phyloP scores from a whole-genome alignment of 2,888 invertebrate genomes.

The Patella pellucida region DNA sequence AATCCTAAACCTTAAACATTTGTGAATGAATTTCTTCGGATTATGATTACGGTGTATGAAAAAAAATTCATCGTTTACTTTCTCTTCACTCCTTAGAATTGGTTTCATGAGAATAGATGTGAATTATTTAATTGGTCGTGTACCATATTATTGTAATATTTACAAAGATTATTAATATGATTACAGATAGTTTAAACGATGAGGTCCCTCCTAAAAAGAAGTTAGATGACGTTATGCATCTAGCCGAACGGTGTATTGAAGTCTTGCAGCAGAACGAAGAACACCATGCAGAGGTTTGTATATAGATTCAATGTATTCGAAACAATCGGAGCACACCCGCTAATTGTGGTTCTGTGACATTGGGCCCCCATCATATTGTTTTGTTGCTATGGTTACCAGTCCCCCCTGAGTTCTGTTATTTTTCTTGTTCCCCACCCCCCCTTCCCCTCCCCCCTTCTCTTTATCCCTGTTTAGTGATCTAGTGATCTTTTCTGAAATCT shows the following conservation, averaged over 20 bases:
- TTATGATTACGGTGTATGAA: too few species aligned
- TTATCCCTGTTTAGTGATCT: conserved; percentile 23
- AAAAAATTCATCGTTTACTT: too few species aligned
- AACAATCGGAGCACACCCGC: not conserved
- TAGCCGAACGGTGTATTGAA: conserved; percentile 98
- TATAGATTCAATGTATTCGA: not conserved
- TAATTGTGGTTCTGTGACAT: conserved; percentile 11
- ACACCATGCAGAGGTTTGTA: conserved; percentile 97
- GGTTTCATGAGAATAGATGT: too few species aligned
- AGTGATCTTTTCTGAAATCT: conserved; percentile 19
- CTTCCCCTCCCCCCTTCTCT: not conserved
- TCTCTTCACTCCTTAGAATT: too few species aligned
- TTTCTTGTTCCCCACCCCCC: conserved; percentile 14
- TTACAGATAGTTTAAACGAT: conserved; percentile 49
- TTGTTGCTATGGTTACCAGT: conserved; percentile 15
- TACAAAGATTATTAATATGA: not conserved
- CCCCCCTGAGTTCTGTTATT: conserved; percentile 32
- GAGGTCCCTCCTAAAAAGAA: conserved; percentile 70
- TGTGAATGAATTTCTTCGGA: too few species aligned
- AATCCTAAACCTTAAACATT: too few species aligned
- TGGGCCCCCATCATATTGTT: conserved; percentile 11
- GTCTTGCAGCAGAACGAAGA: conserved; percentile 99
- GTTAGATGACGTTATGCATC: conserved; percentile 94
- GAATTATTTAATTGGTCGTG: too few species aligned
- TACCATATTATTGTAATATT: too few species aligned